Percentiles rank a stretch among this genome's conserved stretches.
phyloP scores from a whole-genome alignment of 2,888 invertebrate species.

The Smittia sp. region DNA sequence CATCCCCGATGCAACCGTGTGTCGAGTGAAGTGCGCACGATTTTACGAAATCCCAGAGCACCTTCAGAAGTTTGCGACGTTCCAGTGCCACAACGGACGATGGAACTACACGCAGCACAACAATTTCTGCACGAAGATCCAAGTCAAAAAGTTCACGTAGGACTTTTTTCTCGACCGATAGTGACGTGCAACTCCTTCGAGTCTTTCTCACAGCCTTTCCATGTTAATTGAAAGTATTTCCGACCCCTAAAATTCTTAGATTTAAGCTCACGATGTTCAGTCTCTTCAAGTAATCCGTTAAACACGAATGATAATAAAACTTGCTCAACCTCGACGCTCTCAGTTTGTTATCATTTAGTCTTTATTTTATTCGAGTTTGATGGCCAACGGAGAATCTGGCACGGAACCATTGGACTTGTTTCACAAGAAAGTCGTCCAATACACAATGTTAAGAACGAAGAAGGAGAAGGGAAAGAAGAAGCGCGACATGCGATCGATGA shows the following conservation, averaged over 20 bases:
- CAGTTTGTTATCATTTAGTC: no score
- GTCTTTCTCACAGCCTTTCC: not conserved
- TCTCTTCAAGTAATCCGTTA: no score
- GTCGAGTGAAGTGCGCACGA: slow-evolving; percentile 43
- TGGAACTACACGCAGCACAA: slow-evolving; percentile 44
- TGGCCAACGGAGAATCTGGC: no score
- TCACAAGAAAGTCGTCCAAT: slow-evolving; percentile 79
- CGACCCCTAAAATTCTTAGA: no score
- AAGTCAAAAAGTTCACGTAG: slow-evolving; percentile 32
- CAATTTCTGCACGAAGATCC: slow-evolving; percentile 42
- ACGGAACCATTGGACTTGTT: not conserved
- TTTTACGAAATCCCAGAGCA: slow-evolving; percentile 43
- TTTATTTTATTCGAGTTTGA: no score
- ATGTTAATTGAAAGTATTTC: no score
- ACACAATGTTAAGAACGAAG: slow-evolving; percentile 83
- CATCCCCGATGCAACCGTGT: slow-evolving; percentile 43
- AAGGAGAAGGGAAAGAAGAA: slow-evolving; percentile 89
- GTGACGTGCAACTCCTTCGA: not conserved
- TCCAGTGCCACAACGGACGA: slow-evolving; percentile 43
- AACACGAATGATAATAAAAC: no score
- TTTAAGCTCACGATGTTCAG: no score
- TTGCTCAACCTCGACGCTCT: no score
- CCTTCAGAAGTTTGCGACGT: slow-evolving; percentile 41
- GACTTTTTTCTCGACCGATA: not conserved
- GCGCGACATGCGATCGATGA: slow-evolving; percentile 82